These are phyloP conservation scores for Harpalus rubripes DNA, from an alignment of 2,888 invertebrate genomes.

Conservation along the genomic window DNA sequence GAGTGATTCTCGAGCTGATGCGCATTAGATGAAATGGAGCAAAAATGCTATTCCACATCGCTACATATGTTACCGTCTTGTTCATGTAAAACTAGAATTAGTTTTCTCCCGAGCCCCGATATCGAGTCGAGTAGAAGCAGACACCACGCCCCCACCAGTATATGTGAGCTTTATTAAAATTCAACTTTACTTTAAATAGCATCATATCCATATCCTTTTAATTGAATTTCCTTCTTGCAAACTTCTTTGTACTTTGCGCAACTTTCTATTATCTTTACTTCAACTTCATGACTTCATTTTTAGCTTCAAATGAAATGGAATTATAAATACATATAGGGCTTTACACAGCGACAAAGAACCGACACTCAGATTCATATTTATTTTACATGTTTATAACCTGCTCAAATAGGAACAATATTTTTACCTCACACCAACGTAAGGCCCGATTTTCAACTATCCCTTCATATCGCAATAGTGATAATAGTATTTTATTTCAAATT, in stretches of 20 bases:
- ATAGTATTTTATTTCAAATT: no score
- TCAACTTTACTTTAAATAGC: slow-evolving; percentile 60
- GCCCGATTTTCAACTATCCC: no score
- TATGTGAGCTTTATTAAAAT: slow-evolving; percentile 61
- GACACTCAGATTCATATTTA: not conserved
- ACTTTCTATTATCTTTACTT: slow-evolving; percentile 53
- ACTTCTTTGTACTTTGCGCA: not conserved
- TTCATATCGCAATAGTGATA: no score
- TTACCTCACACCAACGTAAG: no score
- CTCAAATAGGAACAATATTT: not conserved
- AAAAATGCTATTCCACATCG: slow-evolving; percentile 32
- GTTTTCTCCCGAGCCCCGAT: slow-evolving; percentile 27
- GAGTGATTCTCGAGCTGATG: slow-evolving; percentile 8
- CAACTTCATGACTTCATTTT: slow-evolving; percentile 54
- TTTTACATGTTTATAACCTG: not conserved
- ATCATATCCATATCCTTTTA: slow-evolving; percentile 62
- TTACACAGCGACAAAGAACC: not conserved
- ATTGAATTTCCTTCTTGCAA: slow-evolving; percentile 52
- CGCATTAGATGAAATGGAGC: slow-evolving; percentile 24
- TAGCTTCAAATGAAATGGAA: slow-evolving; percentile 27
- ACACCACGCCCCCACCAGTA: not conserved
- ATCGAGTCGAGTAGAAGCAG: not conserved
- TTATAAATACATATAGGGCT: slow-evolving; percentile 16
- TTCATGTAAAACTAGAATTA: slow-evolving; percentile 46
- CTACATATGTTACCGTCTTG: slow-evolving; percentile 40